Evolutionary conservation across 2,888 invertebrate species (phyloP).

Genomic region (Hartigia nigra): DNA sequence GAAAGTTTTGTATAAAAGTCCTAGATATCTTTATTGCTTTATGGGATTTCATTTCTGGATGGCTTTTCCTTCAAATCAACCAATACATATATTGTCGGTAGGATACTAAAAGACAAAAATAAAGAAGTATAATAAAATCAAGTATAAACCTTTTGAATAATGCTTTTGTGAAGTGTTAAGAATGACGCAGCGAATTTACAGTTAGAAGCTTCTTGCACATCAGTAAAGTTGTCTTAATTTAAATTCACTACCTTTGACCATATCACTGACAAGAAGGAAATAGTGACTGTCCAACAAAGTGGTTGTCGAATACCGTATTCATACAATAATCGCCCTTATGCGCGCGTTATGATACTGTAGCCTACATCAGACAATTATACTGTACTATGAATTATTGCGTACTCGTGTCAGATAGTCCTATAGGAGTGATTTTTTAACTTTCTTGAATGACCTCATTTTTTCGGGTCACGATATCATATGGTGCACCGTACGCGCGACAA

Average conservation of each 20-base stretch:
- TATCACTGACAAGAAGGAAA: not conserved
- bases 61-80: not conserved
- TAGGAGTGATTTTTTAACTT: not conserved
- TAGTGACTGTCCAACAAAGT: not conserved
- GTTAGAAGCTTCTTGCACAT: not conserved
- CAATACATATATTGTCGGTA: not conserved
- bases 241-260: not conserved
- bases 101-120: not conserved
- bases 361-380: not conserved
- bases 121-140: not conserved
- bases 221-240: not conserved
- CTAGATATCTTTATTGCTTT: not conserved
- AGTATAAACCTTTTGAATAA: not conserved
- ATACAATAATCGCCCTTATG: not conserved
- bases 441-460: not conserved
- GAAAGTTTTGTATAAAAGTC: not conserved
- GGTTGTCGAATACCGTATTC: not conserved
- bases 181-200: not conserved
- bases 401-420: not conserved
- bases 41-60: not conserved
- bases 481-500: not conserved
- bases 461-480: not conserved
- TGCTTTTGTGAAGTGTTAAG: not conserved
- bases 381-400: not conserved
- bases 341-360: not conserved